Base-by-base conservation (phyloP, 2,797 vertebrate genomes). In the Esox lucius region DNA sequence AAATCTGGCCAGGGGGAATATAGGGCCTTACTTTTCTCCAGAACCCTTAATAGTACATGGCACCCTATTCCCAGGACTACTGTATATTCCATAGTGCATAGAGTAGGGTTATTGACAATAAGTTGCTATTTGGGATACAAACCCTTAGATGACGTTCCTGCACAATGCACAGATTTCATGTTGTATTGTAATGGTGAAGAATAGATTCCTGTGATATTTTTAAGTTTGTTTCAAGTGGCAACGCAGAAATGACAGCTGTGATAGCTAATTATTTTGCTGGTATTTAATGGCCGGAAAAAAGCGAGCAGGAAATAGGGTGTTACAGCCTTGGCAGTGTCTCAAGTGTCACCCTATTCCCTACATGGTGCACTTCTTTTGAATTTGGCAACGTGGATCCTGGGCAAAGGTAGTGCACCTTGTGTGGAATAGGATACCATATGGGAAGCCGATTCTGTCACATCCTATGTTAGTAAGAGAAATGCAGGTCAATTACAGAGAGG, bases 391-490 rank as follows among this genome's bases (percentile, higher is more conserved):
- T 46, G 6, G 42, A 8, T 46, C n/a, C 53, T 56, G 19, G 6
- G 19, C 19, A 22, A 56, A n/a, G n/a, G 53, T 56, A 56, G 53
- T n/a, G n/a, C 19, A 56, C 53, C 9, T 8, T 56, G 9, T 56
- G 19, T 19, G 19, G 19, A n/a, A 56, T 56, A 9, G 53, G 9
- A 53, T n/a, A 13, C 6, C 53, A 9, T 56, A 7, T 56, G 19
- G 53, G 53, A 75, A 84, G 81, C 73, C 72, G 83, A 88, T 82
- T 83, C 70, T 78, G 68, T 85, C 74, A 76, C 78, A 15, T 70
- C 24, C 48, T 53, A 22, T 61, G 70, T 70, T 53, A 42, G 70
- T 35, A n/a, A 11, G 70, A 72, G 53, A 72, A 70, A 72, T 33
- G 53, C 33, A 19, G 70, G 70, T 71, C 31, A 71, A 71, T 39